phyloP scores from a whole-genome alignment of 2,888 invertebrate genomes.

The Caenorhabditis imperialis region DNA sequence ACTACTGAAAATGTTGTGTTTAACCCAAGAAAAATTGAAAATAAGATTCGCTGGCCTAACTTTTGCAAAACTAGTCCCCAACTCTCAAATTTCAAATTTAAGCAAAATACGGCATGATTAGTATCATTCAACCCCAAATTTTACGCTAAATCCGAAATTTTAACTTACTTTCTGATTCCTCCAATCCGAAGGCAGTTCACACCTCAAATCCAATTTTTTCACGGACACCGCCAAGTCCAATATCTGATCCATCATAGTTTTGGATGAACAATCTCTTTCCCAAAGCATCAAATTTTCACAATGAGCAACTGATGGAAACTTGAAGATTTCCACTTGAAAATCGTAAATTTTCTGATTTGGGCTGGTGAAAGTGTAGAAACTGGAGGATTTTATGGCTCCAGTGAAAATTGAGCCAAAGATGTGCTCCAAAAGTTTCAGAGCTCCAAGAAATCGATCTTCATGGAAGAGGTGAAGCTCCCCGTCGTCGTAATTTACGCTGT shows the following conservation, averaged over 20 bases:
- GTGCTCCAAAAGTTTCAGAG: constrained; percentile 9
- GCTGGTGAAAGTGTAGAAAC: constrained; percentile 13
- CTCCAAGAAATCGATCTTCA: constrained; percentile 9
- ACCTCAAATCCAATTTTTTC: constrained; percentile 20
- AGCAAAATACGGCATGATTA: too few relatives aligned
- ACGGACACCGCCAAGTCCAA: constrained; percentile 21
- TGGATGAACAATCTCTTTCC: constrained; percentile 22
- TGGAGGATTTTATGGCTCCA: constrained; percentile 2
- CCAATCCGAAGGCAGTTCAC: constrained; percentile 31
- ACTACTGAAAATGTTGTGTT: too few relatives aligned
- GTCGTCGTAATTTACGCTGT: constrained; percentile 4
- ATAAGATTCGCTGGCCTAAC: too few relatives aligned
- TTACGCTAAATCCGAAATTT: too few relatives aligned
- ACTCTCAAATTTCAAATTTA: too few relatives aligned
- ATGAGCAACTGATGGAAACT: not conserved
- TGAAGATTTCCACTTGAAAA: constrained; percentile 6
- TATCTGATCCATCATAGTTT: constrained; percentile 15
- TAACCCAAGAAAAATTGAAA: too few relatives aligned
- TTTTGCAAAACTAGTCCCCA: too few relatives aligned
- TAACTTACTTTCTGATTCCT: constrained; percentile 8
- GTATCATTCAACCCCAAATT: too few relatives aligned
- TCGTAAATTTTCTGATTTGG: constrained; percentile 9
- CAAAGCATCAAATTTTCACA: constrained; percentile 16
- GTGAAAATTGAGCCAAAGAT: constrained; percentile 28
- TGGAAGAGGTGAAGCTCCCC: constrained; percentile 16